Percentiles rank a stretch among this genome's conserved stretches.
phyloP scores from a whole-genome alignment of 1,140 invertebrate species.

The Sycophaga agraensis region DNA sequence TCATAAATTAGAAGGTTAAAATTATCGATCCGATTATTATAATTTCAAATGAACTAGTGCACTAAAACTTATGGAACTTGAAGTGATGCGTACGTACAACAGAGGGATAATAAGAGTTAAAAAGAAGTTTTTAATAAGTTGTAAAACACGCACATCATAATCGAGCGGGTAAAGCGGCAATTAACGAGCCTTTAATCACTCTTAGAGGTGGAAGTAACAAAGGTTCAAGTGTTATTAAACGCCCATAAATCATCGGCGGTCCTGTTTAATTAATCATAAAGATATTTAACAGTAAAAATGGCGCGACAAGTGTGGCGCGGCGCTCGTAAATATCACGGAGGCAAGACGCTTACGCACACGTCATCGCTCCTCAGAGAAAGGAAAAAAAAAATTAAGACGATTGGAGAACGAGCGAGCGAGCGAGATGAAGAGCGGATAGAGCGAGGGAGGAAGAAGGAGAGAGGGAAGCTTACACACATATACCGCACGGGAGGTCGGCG shows the following conservation, averaged over 20 bases:
- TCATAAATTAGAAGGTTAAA: no score
- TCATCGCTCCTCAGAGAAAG: no score
- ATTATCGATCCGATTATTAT: no score
- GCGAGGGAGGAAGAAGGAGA: not conserved
- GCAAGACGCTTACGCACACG: no score
- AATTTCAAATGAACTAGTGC: no score
- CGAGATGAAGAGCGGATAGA: not conserved
- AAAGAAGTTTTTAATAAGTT: no score
- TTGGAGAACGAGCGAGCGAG: not conserved
- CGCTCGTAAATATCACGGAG: constrained; percentile 21
- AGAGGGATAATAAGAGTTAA: no score
- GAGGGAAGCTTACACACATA: not conserved
- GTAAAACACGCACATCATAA: no score
- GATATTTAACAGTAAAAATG: constrained; percentile 24
- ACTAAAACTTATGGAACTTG: no score
- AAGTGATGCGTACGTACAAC: no score
- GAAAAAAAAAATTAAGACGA: no score
- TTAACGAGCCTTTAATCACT: not conserved
- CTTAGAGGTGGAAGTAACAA: not conserved
- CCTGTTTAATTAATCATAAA: constrained; percentile 26
- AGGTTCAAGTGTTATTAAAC: not conserved
- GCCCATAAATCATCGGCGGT: not conserved
- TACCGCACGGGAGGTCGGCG: not conserved
- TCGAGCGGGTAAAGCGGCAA: not conserved
- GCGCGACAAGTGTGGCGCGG: not conserved